Conservation (phyloP, 2,888 invertebrate species). For the Bellardia pandia region DNA sequence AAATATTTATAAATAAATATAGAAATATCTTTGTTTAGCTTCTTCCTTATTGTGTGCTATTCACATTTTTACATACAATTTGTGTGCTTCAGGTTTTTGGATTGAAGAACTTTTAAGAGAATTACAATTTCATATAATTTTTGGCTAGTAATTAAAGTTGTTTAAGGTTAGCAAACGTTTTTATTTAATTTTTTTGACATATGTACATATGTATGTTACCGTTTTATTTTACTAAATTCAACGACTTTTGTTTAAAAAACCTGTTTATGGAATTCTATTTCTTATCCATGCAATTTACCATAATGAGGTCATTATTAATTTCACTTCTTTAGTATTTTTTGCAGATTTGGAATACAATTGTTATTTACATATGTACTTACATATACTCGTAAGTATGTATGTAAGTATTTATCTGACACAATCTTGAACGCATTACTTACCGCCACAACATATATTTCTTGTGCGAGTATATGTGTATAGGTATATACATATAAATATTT, state of each 20-base stretch:
- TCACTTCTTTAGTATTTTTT: too few relatives aligned
- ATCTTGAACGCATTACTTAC: constrained; percentile 30
- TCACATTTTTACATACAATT: neutral
- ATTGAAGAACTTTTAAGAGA: too few relatives aligned
- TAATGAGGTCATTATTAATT: too few relatives aligned
- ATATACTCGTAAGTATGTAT: neutral
- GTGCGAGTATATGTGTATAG: neutral
- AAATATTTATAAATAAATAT: constrained; percentile 31
- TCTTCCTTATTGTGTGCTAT: constrained; percentile 21
- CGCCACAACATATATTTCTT: constrained; percentile 8
- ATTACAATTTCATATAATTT: too few relatives aligned
- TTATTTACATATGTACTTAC: neutral
- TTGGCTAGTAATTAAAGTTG: neutral
- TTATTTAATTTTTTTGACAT: too few relatives aligned
- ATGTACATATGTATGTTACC: too few relatives aligned
- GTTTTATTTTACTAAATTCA: too few relatives aligned
- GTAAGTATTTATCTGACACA: constrained; percentile 39
- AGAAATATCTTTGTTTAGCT: neutral
- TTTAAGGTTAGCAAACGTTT: too few relatives aligned
- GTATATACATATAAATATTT: neutral
- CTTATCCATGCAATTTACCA: too few relatives aligned
- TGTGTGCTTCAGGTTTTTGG: too few relatives aligned
- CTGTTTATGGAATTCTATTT: too few relatives aligned
- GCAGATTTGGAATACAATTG: neutral
- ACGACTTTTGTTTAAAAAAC: too few relatives aligned